A percentile compares a stretch with the other conserved stretches of the same genome.
Evolutionary conservation across 2,113 vertebrate species (phyloP).

Genomic region (Corythoichthys haematopterus): DNA sequence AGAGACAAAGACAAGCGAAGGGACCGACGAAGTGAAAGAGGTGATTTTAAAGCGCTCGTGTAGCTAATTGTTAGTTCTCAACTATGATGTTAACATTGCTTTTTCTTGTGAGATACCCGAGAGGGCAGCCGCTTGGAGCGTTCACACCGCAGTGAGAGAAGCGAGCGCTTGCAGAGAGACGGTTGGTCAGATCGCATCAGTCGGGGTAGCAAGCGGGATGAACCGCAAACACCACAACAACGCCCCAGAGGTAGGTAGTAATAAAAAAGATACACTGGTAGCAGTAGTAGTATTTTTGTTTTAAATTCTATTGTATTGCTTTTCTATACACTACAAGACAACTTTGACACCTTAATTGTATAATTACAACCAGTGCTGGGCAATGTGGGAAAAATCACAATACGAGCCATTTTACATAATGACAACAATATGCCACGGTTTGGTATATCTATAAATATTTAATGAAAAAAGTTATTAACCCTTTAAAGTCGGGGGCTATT

Average conservation of each 20-base stretch:
- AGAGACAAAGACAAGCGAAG: conserved; percentile 67
- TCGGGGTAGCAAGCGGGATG: conserved; percentile 73
- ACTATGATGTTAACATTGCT: neutral
- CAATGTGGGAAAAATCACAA: too few relatives aligned
- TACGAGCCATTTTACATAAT: too few relatives aligned
- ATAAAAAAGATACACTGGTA: too few relatives aligned
- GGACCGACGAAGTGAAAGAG: conserved; percentile 77
- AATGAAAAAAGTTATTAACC: too few relatives aligned
- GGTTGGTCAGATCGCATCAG: conserved; percentile 80
- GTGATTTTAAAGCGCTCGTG: conserved; percentile 49
- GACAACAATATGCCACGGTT: too few relatives aligned
- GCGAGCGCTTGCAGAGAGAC: conserved; percentile 75
- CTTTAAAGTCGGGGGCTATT: too few relatives aligned
- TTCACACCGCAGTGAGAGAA: conserved; percentile 64
- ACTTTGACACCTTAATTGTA: too few relatives aligned
- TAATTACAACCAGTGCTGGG: too few relatives aligned
- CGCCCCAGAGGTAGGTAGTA: conserved; percentile 79
- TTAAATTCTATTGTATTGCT: too few relatives aligned
- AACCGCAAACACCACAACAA: conserved; percentile 83
- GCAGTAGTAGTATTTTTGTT: too few relatives aligned
- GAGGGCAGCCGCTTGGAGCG: conserved; percentile 74
- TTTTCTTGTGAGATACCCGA: conserved; percentile 75
- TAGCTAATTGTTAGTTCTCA: neutral
- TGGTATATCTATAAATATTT: too few relatives aligned
- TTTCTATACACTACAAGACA: too few relatives aligned